A percentile compares a stretch with the other conserved stretches of the same genome.
These are phyloP conservation scores for Zaprionus ghesquierei DNA, from an alignment of 1,140 invertebrate species.

Conservation along the genomic window DNA sequence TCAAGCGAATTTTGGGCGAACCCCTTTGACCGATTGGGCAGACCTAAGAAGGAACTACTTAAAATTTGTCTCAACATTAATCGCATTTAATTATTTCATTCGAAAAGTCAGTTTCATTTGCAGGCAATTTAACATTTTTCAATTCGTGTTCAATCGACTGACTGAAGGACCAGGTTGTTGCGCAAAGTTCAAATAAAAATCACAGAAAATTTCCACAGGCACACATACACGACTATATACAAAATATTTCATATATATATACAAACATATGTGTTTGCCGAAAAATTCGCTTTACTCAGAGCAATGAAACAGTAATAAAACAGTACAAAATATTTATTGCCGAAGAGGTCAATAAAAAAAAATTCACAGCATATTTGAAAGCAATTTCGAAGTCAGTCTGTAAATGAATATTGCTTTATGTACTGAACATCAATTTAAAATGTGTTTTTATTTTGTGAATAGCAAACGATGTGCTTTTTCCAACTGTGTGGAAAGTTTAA, in stretches of 20 bases:
- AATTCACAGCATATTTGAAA: not conserved
- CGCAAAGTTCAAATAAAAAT: not conserved
- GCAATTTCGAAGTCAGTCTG: not conserved
- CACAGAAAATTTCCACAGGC: too few species aligned
- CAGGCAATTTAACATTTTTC: constrained; percentile 1
- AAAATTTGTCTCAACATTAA: constrained; percentile 16
- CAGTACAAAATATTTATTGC: not conserved
- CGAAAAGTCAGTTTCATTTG: constrained; percentile 8
- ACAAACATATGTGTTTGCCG: not conserved
- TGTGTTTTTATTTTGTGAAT: too few species aligned
- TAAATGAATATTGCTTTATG: not conserved
- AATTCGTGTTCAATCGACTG: not conserved
- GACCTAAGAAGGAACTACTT: not conserved
- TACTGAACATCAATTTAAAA: not conserved
- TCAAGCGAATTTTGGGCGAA: not conserved
- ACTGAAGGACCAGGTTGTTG: not conserved
- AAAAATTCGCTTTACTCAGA: not conserved
- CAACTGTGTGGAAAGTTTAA: not conserved
- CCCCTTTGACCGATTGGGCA: constrained; percentile 24
- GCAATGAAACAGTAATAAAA: not conserved
- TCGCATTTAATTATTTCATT: constrained; percentile 1
- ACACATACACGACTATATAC: too few species aligned
- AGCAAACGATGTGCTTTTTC: not conserved
- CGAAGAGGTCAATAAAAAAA: not conserved
- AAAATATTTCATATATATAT: not conserved